These are phyloP conservation scores for Tachina grossa DNA, from an alignment of 2,888 invertebrate genomes.

Conservation along the genomic window DNA sequence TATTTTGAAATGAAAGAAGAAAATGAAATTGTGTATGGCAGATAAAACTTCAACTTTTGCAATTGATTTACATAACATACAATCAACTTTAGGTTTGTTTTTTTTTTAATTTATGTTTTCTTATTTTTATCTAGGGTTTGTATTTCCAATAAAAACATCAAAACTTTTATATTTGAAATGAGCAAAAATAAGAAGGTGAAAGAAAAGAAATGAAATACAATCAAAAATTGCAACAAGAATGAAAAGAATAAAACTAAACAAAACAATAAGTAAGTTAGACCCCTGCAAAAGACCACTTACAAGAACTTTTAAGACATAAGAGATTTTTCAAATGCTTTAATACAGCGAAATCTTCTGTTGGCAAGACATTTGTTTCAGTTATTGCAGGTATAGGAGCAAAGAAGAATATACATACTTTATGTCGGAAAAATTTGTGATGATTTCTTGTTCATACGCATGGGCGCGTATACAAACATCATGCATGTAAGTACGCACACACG, in stretches of 20 bases:
- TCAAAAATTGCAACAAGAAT: slow-evolving; percentile 6
- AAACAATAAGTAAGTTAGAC: neutral
- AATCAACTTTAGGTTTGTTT: slow-evolving; percentile 47
- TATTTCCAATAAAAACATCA: slow-evolving; percentile 48
- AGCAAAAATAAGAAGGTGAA: slow-evolving; percentile 16
- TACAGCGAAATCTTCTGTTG: no score
- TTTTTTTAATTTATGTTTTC: slow-evolving; percentile 10
- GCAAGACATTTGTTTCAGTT: no score
- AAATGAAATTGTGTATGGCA: slow-evolving; percentile 3
- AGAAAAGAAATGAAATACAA: neutral
- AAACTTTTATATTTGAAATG: slow-evolving; percentile 48
- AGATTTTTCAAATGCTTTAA: no score
- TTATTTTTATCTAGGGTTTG: slow-evolving; percentile 11
- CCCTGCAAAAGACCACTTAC: no score
- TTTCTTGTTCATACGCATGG: no score
- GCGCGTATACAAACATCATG: no score
- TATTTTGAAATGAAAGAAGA: neutral
- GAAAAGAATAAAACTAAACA: slow-evolving; percentile 15
- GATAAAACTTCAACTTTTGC: slow-evolving; percentile 44
- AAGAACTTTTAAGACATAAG: no score
- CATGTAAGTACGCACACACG: no score
- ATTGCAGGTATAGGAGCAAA: no score
- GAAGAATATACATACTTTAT: no score
- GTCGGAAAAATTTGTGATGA: no score
- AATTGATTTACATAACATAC: slow-evolving; percentile 65